phyloP scores from a whole-genome alignment of 2,797 vertebrate genomes.

The Novumbra hubbsi region DNA sequence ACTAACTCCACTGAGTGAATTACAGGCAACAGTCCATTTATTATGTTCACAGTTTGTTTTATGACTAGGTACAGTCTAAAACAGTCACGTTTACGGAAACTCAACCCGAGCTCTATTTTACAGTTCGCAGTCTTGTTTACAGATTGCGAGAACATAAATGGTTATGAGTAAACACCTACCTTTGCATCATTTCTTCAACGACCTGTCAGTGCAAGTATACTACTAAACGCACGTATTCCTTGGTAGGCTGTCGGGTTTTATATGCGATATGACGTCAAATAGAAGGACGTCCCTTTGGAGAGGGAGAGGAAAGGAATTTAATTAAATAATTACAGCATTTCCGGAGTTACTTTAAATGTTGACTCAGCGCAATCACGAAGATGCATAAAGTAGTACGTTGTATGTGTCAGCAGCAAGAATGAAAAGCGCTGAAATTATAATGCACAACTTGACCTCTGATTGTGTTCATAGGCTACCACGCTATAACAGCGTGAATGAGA shows the following conservation, averaged over 20 bases:
- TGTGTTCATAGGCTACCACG: no score
- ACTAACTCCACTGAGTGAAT: neutral
- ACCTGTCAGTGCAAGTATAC: neutral
- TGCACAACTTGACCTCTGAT: no score
- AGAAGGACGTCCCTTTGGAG: neutral
- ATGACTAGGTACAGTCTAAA: neutral
- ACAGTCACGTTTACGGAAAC: neutral
- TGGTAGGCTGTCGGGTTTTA: neutral
- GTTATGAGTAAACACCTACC: neutral
- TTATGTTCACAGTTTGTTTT: neutral
- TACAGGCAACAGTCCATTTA: neutral
- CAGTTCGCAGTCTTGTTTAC: neutral
- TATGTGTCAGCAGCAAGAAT: no score
- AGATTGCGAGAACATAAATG: neutral
- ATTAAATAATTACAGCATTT: neutral
- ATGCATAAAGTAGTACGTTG: neutral
- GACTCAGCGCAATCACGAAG: no score
- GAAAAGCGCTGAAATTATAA: neutral
- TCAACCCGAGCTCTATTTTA: neutral
- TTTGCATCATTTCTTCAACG: slow-evolving; percentile 15
- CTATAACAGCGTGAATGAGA: no score
- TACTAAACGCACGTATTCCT: neutral
- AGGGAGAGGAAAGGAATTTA: neutral
- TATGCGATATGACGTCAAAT: neutral
- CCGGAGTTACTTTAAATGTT: neutral